Base-by-base conservation (phyloP, 2,888 invertebrate genomes). In the Callimorpha dominula region DNA sequence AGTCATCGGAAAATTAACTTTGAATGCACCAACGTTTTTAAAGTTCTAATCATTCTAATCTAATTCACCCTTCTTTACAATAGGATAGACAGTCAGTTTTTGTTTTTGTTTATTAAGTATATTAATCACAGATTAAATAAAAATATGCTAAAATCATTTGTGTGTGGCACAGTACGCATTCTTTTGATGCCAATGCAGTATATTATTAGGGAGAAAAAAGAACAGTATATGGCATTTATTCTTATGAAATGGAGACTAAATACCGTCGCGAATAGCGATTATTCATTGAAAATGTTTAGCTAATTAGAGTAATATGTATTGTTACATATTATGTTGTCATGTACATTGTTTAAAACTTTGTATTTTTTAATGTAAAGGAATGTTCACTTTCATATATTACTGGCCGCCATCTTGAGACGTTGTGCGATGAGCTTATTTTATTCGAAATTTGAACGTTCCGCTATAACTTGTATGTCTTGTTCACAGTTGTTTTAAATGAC, bases 161-260 rank as follows among this genome's bases (percentile, higher is more conserved):
- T 78, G 71, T 79, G 77, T 81, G 86, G 31, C 31, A 85, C 85
- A 80, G 83, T 87, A 86, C 78, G 76, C 77, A 84, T 82, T 85
- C 57, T 85, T 85, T 84, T 84, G 83, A 87, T 86, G 86, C 86
- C 84, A 85, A 85, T 79, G 72, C 78, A 80, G 75, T 82, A 77
- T 86, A 80, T 81, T 80, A 78, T 70, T 68, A 73, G 79, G 42
- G 43, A 43, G 70, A 42, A 69, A 49, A n/a, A 42, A 17, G 54
- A 78, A 74, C 82, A 79, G 77, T 84, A 82, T 86, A 88, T 85
- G 88, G 88, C 90, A 91, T 89, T 89, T 86, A 88, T 86, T 89
- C 86, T 89, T 89, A 89, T 87, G 86, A 88, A 85, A 83, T 82
- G 77, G 82, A 86, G 85, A 87, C 85, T 86, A 87, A 79, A 74